Conservation (phyloP, 2,113 vertebrate species). For the Lophochroa leadbeateri region DNA sequence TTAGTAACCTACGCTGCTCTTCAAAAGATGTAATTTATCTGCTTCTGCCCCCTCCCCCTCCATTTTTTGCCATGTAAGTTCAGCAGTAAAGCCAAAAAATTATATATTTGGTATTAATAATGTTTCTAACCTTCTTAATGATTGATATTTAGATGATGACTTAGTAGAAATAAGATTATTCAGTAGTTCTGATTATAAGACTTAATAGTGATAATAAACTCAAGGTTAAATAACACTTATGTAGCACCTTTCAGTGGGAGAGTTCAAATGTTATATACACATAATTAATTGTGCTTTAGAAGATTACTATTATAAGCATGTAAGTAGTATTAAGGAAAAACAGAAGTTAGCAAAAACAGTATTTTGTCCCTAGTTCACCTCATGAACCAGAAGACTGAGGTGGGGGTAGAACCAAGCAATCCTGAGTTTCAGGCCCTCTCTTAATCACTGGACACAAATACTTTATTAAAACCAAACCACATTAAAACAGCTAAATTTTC, state of each 20-base stretch:
- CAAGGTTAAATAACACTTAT: slow-evolving; percentile 29
- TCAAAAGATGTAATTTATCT: neutral
- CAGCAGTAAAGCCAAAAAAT: neutral
- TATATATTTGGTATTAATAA: neutral
- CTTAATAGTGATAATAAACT: slow-evolving; percentile 31
- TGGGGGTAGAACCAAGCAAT: neutral
- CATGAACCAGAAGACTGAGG: neutral
- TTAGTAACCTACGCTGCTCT: neutral
- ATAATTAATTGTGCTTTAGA: neutral
- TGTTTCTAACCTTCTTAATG: neutral
- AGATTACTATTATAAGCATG: neutral
- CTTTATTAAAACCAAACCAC: neutral
- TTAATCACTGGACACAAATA: neutral
- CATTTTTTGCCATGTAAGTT: neutral
- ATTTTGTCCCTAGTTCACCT: neutral
- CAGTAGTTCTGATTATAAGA: neutral
- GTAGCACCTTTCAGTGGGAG: neutral
- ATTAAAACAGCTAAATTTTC: neutral
- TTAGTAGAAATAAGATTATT: neutral
- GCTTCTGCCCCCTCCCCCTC: neutral
- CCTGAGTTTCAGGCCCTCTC: neutral
- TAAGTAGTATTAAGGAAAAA: neutral
- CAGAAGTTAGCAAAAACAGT: neutral
- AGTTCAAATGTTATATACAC: neutral
- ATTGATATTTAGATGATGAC: slow-evolving; percentile 44